These are phyloP conservation scores for Epizoanthus ramosus DNA, from an alignment of 92 coral and sea anemone species.

Conservation along the genomic window DNA sequence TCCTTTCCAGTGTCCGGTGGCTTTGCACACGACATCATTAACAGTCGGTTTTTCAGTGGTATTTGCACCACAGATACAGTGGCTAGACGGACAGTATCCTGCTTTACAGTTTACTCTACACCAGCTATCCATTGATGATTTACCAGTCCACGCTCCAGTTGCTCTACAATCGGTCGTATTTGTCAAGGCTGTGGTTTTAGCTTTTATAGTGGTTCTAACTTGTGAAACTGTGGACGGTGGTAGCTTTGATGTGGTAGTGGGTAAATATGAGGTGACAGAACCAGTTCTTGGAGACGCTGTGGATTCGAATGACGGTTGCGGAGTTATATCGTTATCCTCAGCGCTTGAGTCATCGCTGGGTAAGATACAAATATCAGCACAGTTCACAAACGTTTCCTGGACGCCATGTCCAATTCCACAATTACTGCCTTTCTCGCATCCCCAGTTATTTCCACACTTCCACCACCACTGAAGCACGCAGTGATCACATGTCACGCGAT, in stretches of 20 bases:
- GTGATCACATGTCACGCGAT: conserved; percentile 33
- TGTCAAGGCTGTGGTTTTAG: background rate
- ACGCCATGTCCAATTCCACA: background rate
- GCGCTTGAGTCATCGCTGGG: conserved; percentile 26
- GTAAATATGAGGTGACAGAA: background rate
- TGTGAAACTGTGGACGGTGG: background rate
- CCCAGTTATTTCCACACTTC: conserved; percentile 40
- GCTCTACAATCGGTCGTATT: conserved; percentile 5
- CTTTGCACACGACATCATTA: background rate
- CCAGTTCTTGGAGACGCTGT: background rate
- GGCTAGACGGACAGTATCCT: conserved; percentile 26
- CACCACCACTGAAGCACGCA: conserved; percentile 60
- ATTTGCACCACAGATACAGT: conserved; percentile 13
- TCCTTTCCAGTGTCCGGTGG: conserved; percentile 12
- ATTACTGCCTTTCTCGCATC: conserved; percentile 10
- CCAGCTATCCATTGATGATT: conserved; percentile 30
- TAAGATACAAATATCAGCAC: conserved; percentile 51
- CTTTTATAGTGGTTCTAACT: background rate
- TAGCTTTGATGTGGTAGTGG: conserved; percentile 1
- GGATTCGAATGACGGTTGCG: background rate
- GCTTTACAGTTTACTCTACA: conserved; percentile 10
- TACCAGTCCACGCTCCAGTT: background rate
- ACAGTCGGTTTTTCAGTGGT: background rate
- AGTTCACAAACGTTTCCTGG: conserved; percentile 43
- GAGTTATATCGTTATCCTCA: background rate